Conservation (phyloP, 2,888 invertebrate species). For the Xanthostigma xanthostigma region DNA sequence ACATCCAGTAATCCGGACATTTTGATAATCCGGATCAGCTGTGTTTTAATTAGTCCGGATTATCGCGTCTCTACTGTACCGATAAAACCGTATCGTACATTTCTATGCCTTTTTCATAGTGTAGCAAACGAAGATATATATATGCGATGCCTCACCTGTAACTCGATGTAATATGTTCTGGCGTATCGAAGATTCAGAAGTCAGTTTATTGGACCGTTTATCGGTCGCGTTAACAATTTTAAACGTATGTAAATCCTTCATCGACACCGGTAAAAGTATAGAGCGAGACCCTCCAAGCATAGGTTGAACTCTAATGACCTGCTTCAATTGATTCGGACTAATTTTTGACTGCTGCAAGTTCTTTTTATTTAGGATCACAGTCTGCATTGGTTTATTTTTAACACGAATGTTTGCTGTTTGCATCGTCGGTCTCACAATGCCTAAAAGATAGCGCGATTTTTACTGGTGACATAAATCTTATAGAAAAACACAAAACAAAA, state of each 20-base stretch:
- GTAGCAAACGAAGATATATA: too few relatives aligned
- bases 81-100: too few relatives aligned
- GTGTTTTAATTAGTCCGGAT: too few relatives aligned
- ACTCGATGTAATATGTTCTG: too few relatives aligned
- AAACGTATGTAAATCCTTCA: slow-evolving; percentile 55
- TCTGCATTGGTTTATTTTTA: slow-evolving; percentile 1
- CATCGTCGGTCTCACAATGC: neutral
- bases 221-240: slow-evolving; percentile 56
- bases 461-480: neutral
- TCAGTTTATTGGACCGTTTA: slow-evolving; percentile 15
- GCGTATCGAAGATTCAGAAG: too few relatives aligned
- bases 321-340: slow-evolving; percentile 12
- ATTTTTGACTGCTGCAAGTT: slow-evolving; percentile 2
- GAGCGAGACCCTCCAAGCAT: slow-evolving; percentile 35
- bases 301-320: slow-evolving; percentile 26
- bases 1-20: too few relatives aligned
- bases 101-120: too few relatives aligned
- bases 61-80: too few relatives aligned
- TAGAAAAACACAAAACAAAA: neutral
- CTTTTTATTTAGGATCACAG: slow-evolving; percentile 4
- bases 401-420: neutral
- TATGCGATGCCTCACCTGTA: too few relatives aligned
- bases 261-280: slow-evolving; percentile 54
- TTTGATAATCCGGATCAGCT: too few relatives aligned
- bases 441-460: neutral